A percentile compares a stretch with the other conserved stretches of the same genome.
phyloP scores from a whole-genome alignment of 2,797 vertebrate species.

The Austrolebias charrua region DNA sequence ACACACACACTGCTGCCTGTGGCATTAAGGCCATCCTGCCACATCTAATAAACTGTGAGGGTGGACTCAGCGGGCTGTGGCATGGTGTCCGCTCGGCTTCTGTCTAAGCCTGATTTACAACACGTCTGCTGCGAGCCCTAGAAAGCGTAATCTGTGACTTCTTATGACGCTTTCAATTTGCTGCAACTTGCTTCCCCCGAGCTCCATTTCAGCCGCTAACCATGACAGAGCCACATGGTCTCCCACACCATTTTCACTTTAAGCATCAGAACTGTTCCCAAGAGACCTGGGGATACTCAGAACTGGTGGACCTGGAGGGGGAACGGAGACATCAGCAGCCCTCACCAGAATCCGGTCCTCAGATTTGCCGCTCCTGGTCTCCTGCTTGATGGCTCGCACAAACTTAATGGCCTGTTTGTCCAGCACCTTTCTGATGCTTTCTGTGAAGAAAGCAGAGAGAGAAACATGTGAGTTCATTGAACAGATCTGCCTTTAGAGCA shows the following conservation, averaged over 20 bases:
- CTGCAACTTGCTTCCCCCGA: constrained; percentile 33
- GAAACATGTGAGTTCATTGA: constrained; percentile 35
- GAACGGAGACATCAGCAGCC: background rate
- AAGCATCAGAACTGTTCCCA: constrained; percentile 7
- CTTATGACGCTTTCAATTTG: constrained; percentile 52
- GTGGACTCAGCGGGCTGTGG: constrained; percentile 62
- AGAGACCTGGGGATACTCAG: constrained; percentile 19
- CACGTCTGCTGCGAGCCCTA: constrained; percentile 44
- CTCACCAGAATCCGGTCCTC: constrained; percentile 91
- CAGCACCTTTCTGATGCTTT: constrained; percentile 87
- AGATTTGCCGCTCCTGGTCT: constrained; percentile 85
- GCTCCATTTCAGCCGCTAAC: constrained; percentile 21
- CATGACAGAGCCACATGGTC: background rate
- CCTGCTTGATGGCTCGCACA: constrained; percentile 85
- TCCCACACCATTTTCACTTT: constrained; percentile 4
- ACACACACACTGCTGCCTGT: constrained; percentile 40
- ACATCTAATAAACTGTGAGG: constrained; percentile 71
- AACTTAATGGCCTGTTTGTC: constrained; percentile 86
- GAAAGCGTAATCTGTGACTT: constrained; percentile 50
- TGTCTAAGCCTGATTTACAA: constrained; percentile 64
- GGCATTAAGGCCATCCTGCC: constrained; percentile 73
- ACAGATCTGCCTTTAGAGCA: constrained; percentile 22
- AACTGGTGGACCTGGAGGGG: no score
- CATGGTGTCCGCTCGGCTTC: constrained; percentile 64
- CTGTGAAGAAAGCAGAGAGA: constrained; percentile 65